Base-by-base conservation (phyloP, 2,888 invertebrate genomes). In the Ypsolopha sequella region DNA sequence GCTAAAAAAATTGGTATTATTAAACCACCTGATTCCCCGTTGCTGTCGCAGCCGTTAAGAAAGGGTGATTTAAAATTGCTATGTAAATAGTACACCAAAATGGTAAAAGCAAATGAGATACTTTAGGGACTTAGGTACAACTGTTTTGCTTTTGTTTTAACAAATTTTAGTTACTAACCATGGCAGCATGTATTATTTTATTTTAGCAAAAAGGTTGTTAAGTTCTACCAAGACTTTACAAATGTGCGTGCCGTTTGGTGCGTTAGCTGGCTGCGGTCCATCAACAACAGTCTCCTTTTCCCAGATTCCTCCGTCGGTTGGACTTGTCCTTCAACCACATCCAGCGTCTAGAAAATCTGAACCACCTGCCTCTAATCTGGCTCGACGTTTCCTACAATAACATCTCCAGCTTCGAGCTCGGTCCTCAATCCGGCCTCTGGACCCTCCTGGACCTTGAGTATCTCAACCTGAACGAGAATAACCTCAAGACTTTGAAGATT, bases 321-420 rank as follows among this genome's bases (percentile, higher is more conserved):
- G 88, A 91, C 61, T 66, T 91, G 36, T 90, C 90, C 0, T 85
- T 88, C 58, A 91, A 91, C 63, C 75, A 87, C 53, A 90, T 91
- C 51, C 77, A 82, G 58, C 70, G 73, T 10, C 65, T 91, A 1
- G 88, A 89, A 64, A 89, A 90, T 63, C 69, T 91, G 53, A 88
- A 87, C 58, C 61, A 88, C 56, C 66, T 90, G 46, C 78, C 78
- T 38, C 68, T 91, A 11, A 60, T 84, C 41, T 87, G 89, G 80
- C 61, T 89, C 36, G 87, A 89, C 60, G 60, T 89, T n/a, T 88
- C 88, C 33, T 84, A 87, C 59, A 89, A 89, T 59, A 82, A 84
- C 56, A 86, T 89, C 59, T 80, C 80, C 4, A 75, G 66, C 51
- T 88, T 78, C 53, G 84, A 88, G 59, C 73, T 74, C 33, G 72